Evolutionary conservation across 2,113 vertebrate species (phyloP).

Genomic region (Cavia porcellus): DNA sequence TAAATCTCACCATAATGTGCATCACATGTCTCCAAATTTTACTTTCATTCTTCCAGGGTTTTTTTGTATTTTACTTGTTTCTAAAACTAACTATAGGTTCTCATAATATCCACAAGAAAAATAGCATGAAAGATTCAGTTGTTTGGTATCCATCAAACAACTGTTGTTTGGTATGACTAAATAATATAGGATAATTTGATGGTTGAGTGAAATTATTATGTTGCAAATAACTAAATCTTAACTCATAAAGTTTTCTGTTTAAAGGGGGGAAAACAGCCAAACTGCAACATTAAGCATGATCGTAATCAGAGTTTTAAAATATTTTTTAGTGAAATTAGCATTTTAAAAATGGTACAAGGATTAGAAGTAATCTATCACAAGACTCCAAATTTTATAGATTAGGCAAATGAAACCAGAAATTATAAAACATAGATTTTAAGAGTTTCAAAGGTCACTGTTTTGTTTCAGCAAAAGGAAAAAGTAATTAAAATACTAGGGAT

Average conservation of each 20-base stretch:
- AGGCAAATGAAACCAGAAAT: not conserved
- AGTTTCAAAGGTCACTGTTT: not conserved
- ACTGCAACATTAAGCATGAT: not conserved
- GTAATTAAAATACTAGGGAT: not conserved
- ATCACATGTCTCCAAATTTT: not conserved
- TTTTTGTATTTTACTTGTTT: not conserved
- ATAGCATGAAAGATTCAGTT: not conserved
- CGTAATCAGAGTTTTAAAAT: slow-evolving; percentile 31
- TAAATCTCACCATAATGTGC: not conserved
- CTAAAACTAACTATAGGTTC: slow-evolving; percentile 56
- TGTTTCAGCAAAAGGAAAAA: not conserved
- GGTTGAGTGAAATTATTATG: slow-evolving; percentile 61
- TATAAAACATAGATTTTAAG: slow-evolving; percentile 9
- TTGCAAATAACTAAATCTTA: slow-evolving; percentile 53
- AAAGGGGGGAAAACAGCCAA: not conserved
- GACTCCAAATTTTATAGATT: not conserved
- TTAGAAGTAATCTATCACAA: not conserved
- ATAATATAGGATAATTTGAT: slow-evolving; percentile 73
- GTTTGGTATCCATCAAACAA: slow-evolving; percentile 15
- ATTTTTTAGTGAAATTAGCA: slow-evolving; percentile 14
- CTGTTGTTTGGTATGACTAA: not conserved
- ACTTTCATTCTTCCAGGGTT: not conserved
- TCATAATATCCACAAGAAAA: slow-evolving; percentile 58
- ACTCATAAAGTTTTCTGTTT: slow-evolving; percentile 29
- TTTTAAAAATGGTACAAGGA: not conserved